Conservation (phyloP, 2,797 vertebrate genomes). For the Limosa lapponica region DNA sequence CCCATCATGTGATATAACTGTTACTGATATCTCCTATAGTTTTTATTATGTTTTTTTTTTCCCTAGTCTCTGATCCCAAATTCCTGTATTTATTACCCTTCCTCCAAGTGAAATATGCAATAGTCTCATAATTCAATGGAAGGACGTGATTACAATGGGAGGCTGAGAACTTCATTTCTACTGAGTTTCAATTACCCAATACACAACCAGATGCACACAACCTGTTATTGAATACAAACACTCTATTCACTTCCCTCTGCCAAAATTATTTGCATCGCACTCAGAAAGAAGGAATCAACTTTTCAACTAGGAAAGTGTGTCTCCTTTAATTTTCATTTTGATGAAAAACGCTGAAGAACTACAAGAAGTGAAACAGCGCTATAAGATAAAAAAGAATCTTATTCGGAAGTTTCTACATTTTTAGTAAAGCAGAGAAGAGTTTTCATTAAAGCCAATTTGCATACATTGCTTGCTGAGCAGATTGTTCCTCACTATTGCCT, state of each 20-base stretch:
- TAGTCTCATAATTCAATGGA: conserved; percentile 23
- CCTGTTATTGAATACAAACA: conserved; percentile 8
- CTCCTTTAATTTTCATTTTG: neutral
- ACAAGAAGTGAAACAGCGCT: neutral
- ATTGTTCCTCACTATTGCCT: neutral
- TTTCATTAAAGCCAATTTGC: conserved; percentile 35
- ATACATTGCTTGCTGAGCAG: neutral
- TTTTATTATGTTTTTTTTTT: neutral
- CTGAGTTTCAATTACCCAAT: conserved; percentile 35
- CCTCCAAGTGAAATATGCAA: neutral
- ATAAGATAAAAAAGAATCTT: neutral
- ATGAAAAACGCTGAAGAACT: neutral
- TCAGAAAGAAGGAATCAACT: neutral
- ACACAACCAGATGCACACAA: conserved; percentile 26
- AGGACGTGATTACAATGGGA: conserved; percentile 25
- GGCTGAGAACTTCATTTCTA: neutral
- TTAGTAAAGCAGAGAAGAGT: neutral
- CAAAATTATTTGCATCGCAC: neutral
- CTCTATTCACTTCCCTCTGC: neutral
- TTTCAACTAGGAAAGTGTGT: neutral
- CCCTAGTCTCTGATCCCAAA: neutral
- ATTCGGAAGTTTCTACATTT: neutral
- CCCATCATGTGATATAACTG: neutral
- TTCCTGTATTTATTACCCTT: neutral
- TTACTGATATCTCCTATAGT: neutral